phyloP scores from a whole-genome alignment of 2,113 vertebrate genomes.

The Ctenomys sociabilis region DNA sequence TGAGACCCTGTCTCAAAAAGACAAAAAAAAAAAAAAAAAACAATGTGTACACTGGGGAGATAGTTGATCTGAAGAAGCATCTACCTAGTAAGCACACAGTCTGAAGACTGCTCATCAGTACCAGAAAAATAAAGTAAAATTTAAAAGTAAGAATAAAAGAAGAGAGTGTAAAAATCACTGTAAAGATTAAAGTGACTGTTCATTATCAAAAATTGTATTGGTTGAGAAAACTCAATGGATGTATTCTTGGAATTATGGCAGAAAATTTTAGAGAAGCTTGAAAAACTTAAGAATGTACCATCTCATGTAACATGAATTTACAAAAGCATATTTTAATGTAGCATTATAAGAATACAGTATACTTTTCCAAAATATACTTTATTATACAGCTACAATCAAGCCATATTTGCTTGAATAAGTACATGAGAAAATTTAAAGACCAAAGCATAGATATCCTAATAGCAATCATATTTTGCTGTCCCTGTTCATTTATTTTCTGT shows the following conservation, averaged over 20 bases:
- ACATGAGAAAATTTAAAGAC: neutral
- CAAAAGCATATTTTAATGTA: neutral
- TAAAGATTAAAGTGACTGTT: neutral
- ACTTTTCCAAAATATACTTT: slow-evolving; percentile 12
- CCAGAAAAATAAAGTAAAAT: no score
- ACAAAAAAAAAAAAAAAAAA: no score
- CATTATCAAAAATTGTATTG: slow-evolving; percentile 9
- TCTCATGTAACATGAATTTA: neutral
- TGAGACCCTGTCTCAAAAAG: no score
- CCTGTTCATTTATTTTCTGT: neutral
- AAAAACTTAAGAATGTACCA: neutral
- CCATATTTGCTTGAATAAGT: neutral
- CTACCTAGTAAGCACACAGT: no score
- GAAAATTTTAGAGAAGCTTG: neutral
- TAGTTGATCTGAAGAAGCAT: no score
- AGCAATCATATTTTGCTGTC: neutral
- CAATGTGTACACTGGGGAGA: neutral
- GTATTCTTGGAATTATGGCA: neutral
- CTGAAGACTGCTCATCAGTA: no score
- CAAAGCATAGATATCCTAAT: neutral
- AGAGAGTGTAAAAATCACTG: neutral
- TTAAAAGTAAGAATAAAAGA: neutral
- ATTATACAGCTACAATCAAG: neutral
- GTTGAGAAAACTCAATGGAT: neutral
- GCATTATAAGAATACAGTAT: neutral